These are phyloP conservation scores for Drosophila persimilis DNA, from an alignment of 1,140 invertebrate species.

Conservation along the genomic window DNA sequence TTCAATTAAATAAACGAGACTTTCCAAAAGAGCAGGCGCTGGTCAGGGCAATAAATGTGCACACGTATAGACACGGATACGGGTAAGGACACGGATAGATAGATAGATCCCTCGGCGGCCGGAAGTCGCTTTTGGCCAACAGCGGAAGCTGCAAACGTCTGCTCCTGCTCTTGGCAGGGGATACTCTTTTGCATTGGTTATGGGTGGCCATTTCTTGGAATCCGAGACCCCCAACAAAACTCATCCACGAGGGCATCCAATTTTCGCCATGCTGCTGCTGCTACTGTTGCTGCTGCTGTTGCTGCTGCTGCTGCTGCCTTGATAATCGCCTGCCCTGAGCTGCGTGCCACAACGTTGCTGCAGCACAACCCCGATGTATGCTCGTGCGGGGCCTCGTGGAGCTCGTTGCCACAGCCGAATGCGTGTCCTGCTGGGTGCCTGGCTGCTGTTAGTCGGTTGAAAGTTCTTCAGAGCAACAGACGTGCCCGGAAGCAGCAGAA, in stretches of 20 bases:
- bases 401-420: constrained; percentile 28
- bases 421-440: constrained; percentile 14
- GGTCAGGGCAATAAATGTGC: constrained; percentile 30
- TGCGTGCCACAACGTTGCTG: no score
- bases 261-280: no score
- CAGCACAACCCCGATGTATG: no score
- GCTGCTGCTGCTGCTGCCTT: no score
- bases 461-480: constrained; percentile 52
- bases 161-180: background rate
- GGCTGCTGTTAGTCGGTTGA: constrained; percentile 45
- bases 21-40: background rate
- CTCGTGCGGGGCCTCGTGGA: no score
- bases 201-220: no score
- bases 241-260: no score
- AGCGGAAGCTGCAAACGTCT: constrained; percentile 74
- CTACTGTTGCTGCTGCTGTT: no score
- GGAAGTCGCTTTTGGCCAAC: constrained; percentile 68
- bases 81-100: constrained; percentile 9
- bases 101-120: constrained; percentile 50
- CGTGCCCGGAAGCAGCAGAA: constrained; percentile 13
- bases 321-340: no score
- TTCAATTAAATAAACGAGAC: constrained; percentile 67
- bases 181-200: no score
- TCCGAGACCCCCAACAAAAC: no score
- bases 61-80: constrained; percentile 3